A percentile compares a stretch with the other conserved stretches of the same genome.
phyloP scores from a whole-genome alignment of 2,888 invertebrate genomes.

The Onchidella celtica region DNA sequence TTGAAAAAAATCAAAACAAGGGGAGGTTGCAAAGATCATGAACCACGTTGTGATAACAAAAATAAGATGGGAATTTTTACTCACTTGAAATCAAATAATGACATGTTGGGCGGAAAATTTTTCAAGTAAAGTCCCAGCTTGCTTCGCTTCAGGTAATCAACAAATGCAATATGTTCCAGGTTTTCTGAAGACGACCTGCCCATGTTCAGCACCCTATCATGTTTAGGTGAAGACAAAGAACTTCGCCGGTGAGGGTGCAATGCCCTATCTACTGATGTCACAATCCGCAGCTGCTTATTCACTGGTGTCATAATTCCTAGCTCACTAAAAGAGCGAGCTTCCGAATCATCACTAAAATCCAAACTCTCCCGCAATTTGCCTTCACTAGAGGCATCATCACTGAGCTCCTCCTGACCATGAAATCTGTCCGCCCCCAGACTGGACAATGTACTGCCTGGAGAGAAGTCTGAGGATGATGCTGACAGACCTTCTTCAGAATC shows the following conservation, averaged over 20 bases:
- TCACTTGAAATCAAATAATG: conserved; percentile 73
- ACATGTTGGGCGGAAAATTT: conserved; percentile 76
- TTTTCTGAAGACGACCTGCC: conserved; percentile 61
- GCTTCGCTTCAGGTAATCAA: conserved; percentile 72
- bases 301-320: conserved; percentile 56
- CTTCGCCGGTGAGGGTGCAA: conserved; percentile 57
- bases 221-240: conserved; percentile 65
- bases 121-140: conserved; percentile 73
- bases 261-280: conserved; percentile 69
- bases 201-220: conserved; percentile 51
- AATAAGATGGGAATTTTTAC: neutral
- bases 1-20: no score
- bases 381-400: conserved; percentile 68
- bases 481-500: conserved; percentile 62
- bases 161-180: conserved; percentile 69
- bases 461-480: conserved; percentile 65
- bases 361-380: conserved; percentile 56
- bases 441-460: conserved; percentile 62
- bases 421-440: conserved; percentile 32
- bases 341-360: conserved; percentile 66
- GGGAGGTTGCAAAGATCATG: no score
- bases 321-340: conserved; percentile 33
- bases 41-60: neutral
- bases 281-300: conserved; percentile 71
- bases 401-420: conserved; percentile 64